Base-by-base conservation (phyloP, 2,888 invertebrate genomes). In the Ametastegia equiseti region DNA sequence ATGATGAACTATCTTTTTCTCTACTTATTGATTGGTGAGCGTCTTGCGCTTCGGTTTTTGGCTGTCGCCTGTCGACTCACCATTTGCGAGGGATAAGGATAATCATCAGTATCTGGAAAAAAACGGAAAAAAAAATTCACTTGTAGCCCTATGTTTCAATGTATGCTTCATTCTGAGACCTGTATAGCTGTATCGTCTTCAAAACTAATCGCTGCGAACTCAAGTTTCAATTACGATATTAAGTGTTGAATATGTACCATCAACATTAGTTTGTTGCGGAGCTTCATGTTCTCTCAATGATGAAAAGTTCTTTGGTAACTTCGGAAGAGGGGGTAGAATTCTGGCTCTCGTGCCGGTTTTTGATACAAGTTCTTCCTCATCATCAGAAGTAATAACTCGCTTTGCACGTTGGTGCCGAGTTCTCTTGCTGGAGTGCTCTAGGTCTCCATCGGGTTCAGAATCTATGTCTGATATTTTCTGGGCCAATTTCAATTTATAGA, bases 341-440 rank as follows among this genome's bases (percentile, higher is more conserved):
- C 36, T 36, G 13, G 9, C 39, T 39, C 13, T 67, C 13, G 36
- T 13, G 13, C 36, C 36, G 4, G n/a, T 47, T 13, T 39, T 33
- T n/a, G 36, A 4, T 36, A n/a, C 30, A 36, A 7, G 67, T 67
- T 67, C n/a, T 36, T 67, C 39, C 27, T 67, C 67, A n/a, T 67
- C 67, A 36, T 33, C 33, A 33, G 39, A 67, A 39, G 39, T 23
- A 27, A 67, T 36, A 11, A 67, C 33, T n/a, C 36, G 36, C 30
- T 67, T 67, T 23, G 67, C 67, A 36, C 67, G 5, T 67, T 33
- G 19, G 27, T 67, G 67, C 30, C 67, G n/a, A 36, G 67, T 67
- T 67, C 36, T 67, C 13, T 67, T 67, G n/a, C 47, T 47, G 47
- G 47, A 47, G n/a, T 47, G n/a, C 47, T 47, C n/a, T 47, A n/a